phyloP scores from a whole-genome alignment of 2,797 vertebrate species.

The Aphelocoma californica region DNA sequence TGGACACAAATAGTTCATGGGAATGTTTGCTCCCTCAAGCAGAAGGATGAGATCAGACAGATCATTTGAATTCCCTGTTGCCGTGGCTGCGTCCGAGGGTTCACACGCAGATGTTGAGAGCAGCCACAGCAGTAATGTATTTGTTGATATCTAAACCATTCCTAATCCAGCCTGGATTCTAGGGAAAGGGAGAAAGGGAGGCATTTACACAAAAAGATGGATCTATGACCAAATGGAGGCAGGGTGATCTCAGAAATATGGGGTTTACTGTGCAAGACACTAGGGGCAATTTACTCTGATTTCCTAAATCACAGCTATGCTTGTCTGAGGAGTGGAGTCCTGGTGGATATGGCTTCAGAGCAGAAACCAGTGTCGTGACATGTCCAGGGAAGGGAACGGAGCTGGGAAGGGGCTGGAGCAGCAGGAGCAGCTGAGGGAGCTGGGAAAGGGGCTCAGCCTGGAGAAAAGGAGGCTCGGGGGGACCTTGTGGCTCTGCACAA shows the following conservation, averaged over 20 bases:
- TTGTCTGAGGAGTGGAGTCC: background rate
- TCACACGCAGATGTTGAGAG: background rate
- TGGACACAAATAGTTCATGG: background rate
- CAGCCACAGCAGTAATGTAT: background rate
- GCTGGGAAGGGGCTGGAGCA: background rate
- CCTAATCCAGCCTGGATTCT: background rate
- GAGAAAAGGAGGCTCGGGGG: background rate
- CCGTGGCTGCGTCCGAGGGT: rapidly evolving
- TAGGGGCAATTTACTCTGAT: background rate
- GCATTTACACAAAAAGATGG: background rate
- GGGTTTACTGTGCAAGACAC: background rate
- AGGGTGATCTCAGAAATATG: background rate
- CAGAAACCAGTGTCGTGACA: background rate
- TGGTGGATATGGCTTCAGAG: background rate
- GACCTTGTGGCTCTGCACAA: background rate
- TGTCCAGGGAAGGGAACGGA: background rate
- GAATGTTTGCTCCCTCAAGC: background rate
- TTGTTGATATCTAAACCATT: background rate
- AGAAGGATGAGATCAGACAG: background rate
- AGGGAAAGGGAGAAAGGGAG: background rate
- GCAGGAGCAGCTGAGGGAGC: background rate
- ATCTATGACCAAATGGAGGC: background rate
- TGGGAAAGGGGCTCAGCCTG: background rate
- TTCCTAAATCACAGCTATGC: rapidly evolving
- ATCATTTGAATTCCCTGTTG: background rate